Base-by-base conservation (phyloP, 2,113 vertebrate genomes). In the Paralichthys olivaceus region DNA sequence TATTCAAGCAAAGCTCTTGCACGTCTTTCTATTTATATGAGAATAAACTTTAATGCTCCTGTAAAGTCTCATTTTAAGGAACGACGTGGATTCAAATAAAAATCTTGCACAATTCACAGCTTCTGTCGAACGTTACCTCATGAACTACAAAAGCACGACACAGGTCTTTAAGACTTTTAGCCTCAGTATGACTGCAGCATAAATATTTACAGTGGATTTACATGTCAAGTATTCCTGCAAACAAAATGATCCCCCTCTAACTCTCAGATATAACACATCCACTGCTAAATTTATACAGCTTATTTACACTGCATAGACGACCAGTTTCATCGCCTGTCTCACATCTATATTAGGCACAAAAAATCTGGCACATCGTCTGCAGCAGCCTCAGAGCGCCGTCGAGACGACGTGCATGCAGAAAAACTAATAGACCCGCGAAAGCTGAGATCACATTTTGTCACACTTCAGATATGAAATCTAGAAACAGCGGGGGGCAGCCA, bases 251-350 rank as follows among this genome's bases (percentile, higher is more conserved):
- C 58, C 54, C 55, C 37, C 17, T 19, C 45, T 23, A n/a, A 32
- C 74, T 78, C 72, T 47, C 34, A 73, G 69, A 91, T 80, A 61
- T 90, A 84, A 90, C 90, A 90, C 89, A 87, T 91, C 71, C 72
- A 23, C 72, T 75, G 84, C 91, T 93, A 94, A 89, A 93, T 91
- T 90, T 92, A 85, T 66, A 80, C 73, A 56, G 54, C 89, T 89
- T 90, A 92, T 94, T 94, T 91, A 91, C 93, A 92, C 93, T 86
- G 91, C 87, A 90, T 87, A 87, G 84, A 78, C 72, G 85, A 90
- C 89, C 72, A 80, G 81, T 69, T 87, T 69, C 74, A 63, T 72
- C 32, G 69, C 73, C 84, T 85, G 63, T 77, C 88, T 89, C 88
- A 88, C 83, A n/a, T 93, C 92, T 93, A 93, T 91, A 92, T 93